A percentile compares a stretch with the other conserved stretches of the same genome.
Conservation (phyloP, 2,888 invertebrate genomes). For the Trilocha varians region DNA sequence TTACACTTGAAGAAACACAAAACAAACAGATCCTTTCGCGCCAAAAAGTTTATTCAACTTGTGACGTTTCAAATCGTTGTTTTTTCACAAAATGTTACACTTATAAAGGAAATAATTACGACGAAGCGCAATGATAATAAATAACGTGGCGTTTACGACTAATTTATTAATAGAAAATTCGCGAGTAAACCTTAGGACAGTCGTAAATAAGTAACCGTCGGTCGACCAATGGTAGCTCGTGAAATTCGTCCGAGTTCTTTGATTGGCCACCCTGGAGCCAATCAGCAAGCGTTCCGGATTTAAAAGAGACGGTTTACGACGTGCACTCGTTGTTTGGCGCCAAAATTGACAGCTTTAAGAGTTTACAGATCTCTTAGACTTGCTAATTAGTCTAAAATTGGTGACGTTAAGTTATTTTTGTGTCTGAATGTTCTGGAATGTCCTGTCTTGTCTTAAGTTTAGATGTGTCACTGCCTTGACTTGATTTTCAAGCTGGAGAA, state of each 20-base stretch:
- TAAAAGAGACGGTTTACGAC: conserved; percentile 69
- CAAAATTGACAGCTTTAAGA: conserved; percentile 59
- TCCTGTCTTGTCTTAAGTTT: no score
- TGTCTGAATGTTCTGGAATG: no score
- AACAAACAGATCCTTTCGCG: no score
- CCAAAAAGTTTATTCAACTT: no score
- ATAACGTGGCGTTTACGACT: conserved; percentile 63
- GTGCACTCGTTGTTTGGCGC: conserved; percentile 65
- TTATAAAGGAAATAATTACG: conserved; percentile 67
- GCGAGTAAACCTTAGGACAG: conserved; percentile 64
- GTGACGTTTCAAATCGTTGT: no score
- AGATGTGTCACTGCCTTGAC: no score
- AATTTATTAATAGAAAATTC: conserved; percentile 73
- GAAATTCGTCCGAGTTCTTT: conserved; percentile 53
- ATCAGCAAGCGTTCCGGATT: conserved; percentile 56
- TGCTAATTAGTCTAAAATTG: neutral
- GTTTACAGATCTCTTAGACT: neutral
- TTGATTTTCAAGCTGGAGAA: no score
- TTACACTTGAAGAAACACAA: no score
- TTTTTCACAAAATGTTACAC: conserved; percentile 37
- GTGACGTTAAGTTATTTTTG: neutral
- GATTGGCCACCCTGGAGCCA: conserved; percentile 59
- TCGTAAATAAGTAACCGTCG: conserved; percentile 66
- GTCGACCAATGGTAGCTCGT: conserved; percentile 55
- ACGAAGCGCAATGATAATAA: conserved; percentile 58